Evolutionary conservation across 35 echinoderm and acorn worm species (phyloP).

Genomic region (Eucidaris tribuloides): DNA sequence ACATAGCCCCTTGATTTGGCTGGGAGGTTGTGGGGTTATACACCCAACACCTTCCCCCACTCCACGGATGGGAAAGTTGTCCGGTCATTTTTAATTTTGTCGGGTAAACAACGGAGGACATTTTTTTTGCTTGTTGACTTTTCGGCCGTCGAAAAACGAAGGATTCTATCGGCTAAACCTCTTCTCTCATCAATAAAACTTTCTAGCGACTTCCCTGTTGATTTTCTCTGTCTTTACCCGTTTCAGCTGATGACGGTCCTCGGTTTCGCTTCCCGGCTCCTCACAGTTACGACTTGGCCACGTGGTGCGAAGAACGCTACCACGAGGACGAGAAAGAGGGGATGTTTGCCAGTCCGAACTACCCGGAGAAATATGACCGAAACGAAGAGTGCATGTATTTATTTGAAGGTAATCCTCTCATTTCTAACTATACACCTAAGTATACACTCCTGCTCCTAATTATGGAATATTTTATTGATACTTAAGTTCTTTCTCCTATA

Average conservation of each 20-base stretch:
- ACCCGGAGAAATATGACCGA: slow-evolving; percentile 30
- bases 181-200: background rate
- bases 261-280: slow-evolving; percentile 41
- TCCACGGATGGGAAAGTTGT: background rate
- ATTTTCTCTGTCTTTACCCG: background rate
- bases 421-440: no score
- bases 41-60: background rate
- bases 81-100: background rate
- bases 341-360: slow-evolving; percentile 44
- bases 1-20: no score
- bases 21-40: no score
- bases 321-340: slow-evolving; percentile 18
- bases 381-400: slow-evolving; percentile 56
- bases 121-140: background rate
- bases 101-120: background rate
- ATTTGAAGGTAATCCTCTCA: slow-evolving; percentile 62
- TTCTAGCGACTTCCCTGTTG: background rate
- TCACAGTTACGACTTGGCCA: slow-evolving; percentile 51
- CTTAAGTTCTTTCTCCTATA: no score
- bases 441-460: no score
- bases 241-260: slow-evolving; percentile 65
- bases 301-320: slow-evolving; percentile 43
- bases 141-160: background rate
- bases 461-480: no score
- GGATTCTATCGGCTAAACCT: background rate